phyloP scores from a whole-genome alignment of 2,797 vertebrate genomes.

The Hyperoplus immaculatus region DNA sequence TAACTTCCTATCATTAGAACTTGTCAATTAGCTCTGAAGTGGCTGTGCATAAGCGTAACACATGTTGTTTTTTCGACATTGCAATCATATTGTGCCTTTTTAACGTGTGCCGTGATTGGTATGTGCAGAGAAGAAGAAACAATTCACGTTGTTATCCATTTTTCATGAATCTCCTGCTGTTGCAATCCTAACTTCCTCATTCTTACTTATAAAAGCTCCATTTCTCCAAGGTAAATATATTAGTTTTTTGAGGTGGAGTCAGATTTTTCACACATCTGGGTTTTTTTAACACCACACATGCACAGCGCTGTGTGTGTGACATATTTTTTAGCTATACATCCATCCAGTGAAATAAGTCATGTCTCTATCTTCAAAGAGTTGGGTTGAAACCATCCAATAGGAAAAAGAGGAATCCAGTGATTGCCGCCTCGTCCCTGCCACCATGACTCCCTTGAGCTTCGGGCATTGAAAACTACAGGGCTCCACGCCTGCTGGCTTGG shows the following conservation, averaged over 20 bases:
- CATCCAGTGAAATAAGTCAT: constrained; percentile 29
- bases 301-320: constrained; percentile 5
- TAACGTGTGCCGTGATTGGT: background rate
- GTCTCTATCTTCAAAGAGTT: constrained; percentile 45
- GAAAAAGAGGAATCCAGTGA: constrained; percentile 25
- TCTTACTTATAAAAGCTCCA: constrained; percentile 21
- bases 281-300: constrained; percentile 8
- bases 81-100: constrained; percentile 23
- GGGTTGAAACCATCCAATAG: constrained; percentile 40
- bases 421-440: constrained; percentile 40
- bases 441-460: constrained; percentile 54
- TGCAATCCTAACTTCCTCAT: constrained; percentile 4
- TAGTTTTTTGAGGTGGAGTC: background rate
- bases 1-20: constrained; percentile 62
- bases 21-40: constrained; percentile 63
- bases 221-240: constrained; percentile 5
- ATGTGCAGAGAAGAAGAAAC: constrained; percentile 1
- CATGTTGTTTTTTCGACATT: constrained; percentile 51
- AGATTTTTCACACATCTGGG: constrained; percentile 33
- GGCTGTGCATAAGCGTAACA: constrained; percentile 45
- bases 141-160: constrained; percentile 16
- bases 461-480: constrained; percentile 33
- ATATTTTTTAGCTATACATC: constrained; percentile 26
- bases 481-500: constrained; percentile 49
- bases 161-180: constrained; percentile 24